Evolutionary conservation across 2,888 invertebrate species (phyloP).

Genomic region (Amiota communis): DNA sequence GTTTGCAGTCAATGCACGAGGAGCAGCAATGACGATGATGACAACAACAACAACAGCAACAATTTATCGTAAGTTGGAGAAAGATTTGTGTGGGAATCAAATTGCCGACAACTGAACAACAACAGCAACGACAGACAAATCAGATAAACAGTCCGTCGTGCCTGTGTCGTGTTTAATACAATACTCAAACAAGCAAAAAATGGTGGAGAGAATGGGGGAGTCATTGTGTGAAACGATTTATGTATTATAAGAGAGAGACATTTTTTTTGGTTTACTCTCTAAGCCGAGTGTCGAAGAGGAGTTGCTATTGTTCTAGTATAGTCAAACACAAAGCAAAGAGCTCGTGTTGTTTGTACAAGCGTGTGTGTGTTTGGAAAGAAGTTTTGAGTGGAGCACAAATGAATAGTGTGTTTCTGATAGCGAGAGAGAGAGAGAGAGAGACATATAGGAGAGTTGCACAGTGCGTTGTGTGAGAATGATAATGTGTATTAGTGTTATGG

Average conservation of each 20-base stretch:
- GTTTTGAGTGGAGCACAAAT: background rate
- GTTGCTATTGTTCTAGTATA: too few species aligned
- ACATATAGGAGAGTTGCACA: background rate
- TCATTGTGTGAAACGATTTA: background rate
- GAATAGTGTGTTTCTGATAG: slow-evolving; percentile 23
- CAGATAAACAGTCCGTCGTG: background rate
- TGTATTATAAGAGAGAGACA: background rate
- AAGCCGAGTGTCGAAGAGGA: background rate
- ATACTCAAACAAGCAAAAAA: slow-evolving; percentile 24
- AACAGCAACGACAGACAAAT: too few species aligned
- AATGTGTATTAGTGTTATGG: slow-evolving; percentile 31
- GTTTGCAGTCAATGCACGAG: slow-evolving; percentile 14
- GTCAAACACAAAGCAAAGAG: background rate
- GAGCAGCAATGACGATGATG: background rate
- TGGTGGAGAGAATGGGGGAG: slow-evolving; percentile 24
- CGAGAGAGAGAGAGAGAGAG: slow-evolving; percentile 16
- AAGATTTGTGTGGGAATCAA: slow-evolving; percentile 71
- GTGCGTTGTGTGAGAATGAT: slow-evolving; percentile 19
- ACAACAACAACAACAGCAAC: slow-evolving; percentile 9
- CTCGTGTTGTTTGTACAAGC: slow-evolving; percentile 32
- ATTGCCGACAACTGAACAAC: slow-evolving; percentile 53
- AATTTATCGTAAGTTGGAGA: slow-evolving; percentile 8
- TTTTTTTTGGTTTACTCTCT: slow-evolving; percentile 8
- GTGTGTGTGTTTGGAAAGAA: background rate
- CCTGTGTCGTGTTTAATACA: background rate